A percentile compares a stretch with the other conserved stretches of the same genome.
These are phyloP conservation scores for Podarcis muralis DNA, from an alignment of 2,113 vertebrate genomes.

Conservation along the genomic window DNA sequence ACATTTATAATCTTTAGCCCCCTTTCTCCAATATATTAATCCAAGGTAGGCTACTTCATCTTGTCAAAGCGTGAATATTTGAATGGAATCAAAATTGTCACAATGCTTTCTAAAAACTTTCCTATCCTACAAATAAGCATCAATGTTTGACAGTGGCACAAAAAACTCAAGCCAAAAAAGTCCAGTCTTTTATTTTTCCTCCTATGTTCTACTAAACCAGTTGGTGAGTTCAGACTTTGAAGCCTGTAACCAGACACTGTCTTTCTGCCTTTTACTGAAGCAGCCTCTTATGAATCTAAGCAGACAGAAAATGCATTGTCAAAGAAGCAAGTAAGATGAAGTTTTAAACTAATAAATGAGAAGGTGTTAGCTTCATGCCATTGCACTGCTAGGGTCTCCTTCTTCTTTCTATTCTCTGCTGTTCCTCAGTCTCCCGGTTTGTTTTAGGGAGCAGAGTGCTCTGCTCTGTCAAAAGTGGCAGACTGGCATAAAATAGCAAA, in stretches of 20 bases:
- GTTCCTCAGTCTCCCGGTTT: conserved; percentile 11
- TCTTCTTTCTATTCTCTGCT: background rate
- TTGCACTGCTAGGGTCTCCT: background rate
- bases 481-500: conserved; percentile 23
- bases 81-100: background rate
- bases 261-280: background rate
- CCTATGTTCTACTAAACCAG: background rate
- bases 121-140: background rate
- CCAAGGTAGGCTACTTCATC: background rate
- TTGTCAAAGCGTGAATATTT: background rate
- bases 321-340: background rate
- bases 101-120: fast-evolving
- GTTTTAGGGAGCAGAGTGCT: background rate
- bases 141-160: background rate
- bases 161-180: background rate
- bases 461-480: conserved; percentile 16
- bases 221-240: background rate
- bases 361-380: background rate
- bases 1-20: background rate
- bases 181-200: background rate
- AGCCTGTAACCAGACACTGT: background rate
- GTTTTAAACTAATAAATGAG: background rate
- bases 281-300: background rate
- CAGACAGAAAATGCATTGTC: background rate
- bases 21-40: background rate